These are phyloP conservation scores for Hemicordylus capensis DNA, from an alignment of 2,113 vertebrate genomes.

Conservation along the genomic window DNA sequence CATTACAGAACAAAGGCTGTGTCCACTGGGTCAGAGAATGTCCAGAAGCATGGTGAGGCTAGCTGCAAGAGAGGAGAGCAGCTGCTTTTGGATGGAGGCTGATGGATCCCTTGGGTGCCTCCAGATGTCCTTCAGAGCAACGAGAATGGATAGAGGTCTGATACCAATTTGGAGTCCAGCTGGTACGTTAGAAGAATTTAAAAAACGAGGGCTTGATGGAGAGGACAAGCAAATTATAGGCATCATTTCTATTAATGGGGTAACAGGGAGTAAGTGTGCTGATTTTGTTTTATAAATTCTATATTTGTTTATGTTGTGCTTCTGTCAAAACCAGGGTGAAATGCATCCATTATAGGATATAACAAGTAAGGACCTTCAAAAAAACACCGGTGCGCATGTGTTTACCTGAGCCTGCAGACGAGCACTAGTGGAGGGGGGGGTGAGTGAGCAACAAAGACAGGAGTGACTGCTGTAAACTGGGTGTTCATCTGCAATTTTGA, in stretches of 20 bases:
- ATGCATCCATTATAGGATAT: not conserved
- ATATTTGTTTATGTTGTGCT: not conserved
- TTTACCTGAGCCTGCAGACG: too few relatives aligned
- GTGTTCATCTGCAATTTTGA: too few relatives aligned
- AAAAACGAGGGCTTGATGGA: not conserved
- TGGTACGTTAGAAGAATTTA: not conserved
- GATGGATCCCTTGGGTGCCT: not conserved
- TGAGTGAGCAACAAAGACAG: too few relatives aligned
- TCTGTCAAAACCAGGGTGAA: not conserved
- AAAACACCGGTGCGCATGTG: too few relatives aligned
- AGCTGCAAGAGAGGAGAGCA: fast-evolving
- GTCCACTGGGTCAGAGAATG: not conserved
- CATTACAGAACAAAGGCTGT: not conserved
- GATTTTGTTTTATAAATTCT: not conserved
- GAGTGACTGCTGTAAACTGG: too few relatives aligned
- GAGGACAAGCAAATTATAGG: not conserved
- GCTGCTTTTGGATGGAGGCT: not conserved
- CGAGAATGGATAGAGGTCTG: fast-evolving
- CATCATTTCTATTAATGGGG: not conserved
- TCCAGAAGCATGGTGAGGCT: not conserved
- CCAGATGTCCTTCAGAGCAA: not conserved
- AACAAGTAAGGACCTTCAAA: too few relatives aligned
- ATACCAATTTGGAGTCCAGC: not conserved
- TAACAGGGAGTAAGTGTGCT: not conserved
- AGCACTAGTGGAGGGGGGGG: too few relatives aligned